Evolutionary conservation across 2,888 invertebrate species (phyloP).

Genomic region (Drosophila austrosaltans): DNA sequence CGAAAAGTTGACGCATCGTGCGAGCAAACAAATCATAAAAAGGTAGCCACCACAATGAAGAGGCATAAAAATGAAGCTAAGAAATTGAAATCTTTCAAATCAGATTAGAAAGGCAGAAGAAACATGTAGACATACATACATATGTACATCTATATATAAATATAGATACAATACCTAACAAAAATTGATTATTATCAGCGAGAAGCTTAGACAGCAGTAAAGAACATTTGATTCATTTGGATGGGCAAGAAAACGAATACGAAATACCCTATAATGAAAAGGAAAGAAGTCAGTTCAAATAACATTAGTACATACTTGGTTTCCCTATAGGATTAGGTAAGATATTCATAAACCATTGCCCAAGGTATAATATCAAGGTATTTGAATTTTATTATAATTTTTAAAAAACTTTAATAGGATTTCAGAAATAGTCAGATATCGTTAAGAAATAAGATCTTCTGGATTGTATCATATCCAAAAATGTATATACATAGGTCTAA

Average conservation of each 20-base stretch:
- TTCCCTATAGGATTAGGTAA: too few species aligned
- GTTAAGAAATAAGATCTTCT: too few species aligned
- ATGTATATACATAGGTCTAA: too few species aligned
- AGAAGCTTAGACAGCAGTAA: slow-evolving; percentile 63
- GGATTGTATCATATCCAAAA: too few species aligned
- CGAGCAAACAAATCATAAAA: slow-evolving; percentile 53
- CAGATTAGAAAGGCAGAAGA: slow-evolving; percentile 58
- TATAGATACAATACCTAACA: background rate
- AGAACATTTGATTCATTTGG: background rate
- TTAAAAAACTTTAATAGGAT: too few species aligned
- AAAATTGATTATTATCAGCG: slow-evolving; percentile 43
- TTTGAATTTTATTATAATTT: too few species aligned
- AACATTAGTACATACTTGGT: too few species aligned
- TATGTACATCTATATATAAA: background rate
- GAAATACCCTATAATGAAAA: background rate
- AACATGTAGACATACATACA: background rate
- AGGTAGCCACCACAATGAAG: slow-evolving; percentile 39
- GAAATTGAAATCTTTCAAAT: slow-evolving; percentile 57
- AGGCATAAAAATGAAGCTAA: slow-evolving; percentile 40
- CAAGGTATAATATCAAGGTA: too few species aligned
- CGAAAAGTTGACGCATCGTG: slow-evolving; percentile 58
- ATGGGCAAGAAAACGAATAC: background rate
- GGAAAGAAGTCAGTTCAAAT: too few species aligned
- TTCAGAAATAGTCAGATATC: too few species aligned
- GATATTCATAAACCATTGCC: too few species aligned